Percentiles rank a stretch among this genome's conserved stretches.
phyloP scores from a whole-genome alignment of 2,797 vertebrate genomes.

The Gymnothorax reevesii region DNA sequence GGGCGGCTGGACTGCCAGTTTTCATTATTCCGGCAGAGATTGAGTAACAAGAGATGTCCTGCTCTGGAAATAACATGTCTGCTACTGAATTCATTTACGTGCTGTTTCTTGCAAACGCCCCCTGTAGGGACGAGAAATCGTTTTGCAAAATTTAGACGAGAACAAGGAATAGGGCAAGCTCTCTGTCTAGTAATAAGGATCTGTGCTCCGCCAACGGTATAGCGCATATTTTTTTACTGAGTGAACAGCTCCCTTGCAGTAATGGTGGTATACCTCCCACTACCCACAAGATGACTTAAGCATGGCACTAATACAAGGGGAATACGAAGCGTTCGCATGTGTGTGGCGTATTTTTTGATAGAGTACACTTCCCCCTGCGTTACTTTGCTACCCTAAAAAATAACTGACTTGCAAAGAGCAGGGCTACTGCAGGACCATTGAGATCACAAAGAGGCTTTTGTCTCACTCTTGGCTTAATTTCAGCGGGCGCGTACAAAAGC shows the following conservation, averaged over 20 bases:
- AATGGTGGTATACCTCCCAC: neutral
- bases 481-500: constrained; percentile 52
- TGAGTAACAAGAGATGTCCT: neutral
- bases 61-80: neutral
- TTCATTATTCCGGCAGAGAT: neutral
- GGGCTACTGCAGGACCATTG: constrained; percentile 43
- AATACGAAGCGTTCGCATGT: neutral
- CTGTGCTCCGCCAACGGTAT: neutral
- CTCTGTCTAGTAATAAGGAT: neutral
- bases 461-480: constrained; percentile 44
- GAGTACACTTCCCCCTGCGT: neutral
- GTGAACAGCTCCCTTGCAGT: neutral
- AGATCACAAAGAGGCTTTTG: constrained; percentile 54
- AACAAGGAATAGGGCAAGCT: neutral
- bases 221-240: neutral
- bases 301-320: neutral
- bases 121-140: neutral
- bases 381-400: constrained; percentile 29
- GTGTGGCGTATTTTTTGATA: neutral
- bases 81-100: neutral
- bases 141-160: neutral
- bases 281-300: neutral
- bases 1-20: neutral
- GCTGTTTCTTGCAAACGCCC: neutral
- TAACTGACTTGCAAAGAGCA: constrained; percentile 44